Evolutionary conservation across 2,113 vertebrate species (phyloP), one percentile per base, ranked within the genome.

Genomic region (Caretta caretta): DNA sequence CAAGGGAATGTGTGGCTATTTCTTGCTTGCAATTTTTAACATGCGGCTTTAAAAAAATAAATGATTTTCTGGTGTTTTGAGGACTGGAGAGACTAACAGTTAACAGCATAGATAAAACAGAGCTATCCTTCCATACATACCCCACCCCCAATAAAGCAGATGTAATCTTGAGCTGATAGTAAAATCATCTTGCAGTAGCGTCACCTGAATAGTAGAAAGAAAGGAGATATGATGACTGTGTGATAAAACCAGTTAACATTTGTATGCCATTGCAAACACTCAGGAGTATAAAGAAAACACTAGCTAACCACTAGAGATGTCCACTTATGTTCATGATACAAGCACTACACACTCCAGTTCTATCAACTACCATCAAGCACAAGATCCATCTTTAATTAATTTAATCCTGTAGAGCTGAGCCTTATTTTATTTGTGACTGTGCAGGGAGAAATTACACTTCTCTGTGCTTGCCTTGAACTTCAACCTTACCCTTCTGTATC

Each of bases 341-440:
- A 90, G 96, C 97, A 97, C 97, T 98, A 97, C 96, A 98, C 96
- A 95, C 97, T 94, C 92, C 51, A 69, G 94, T 97, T 98, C 97
- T 97, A 97, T 98, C 97, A 97, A 96, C 96, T 92, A 97, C 87
- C 94, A 94, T 97, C 96, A 96, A 98, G 97, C 94, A 96, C 93
- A 95, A 97, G 97, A 98, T 97, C 95, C 79, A 95, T 96, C 97
- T 98, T 97, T 98, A 98, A 97, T 97, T 97, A 97, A 97, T 97
- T 97, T 98, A 98, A 97, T 98, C 97, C 94, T 97, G 97, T 97
- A 90, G 92, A 97, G 96, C 95, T 92, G 95, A 96, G 90, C 97
- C 88, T 98, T 97, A 95, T 97, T 98, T 97, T 98, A 97, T 97
- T 98, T 97, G 95, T 96, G 95, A 90, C 94, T 95, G 93, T 97